Percentiles rank a stretch among this genome's conserved stretches.
Conservation (phyloP, 2,888 invertebrate genomes). For the Trichopoda pennipes region DNA sequence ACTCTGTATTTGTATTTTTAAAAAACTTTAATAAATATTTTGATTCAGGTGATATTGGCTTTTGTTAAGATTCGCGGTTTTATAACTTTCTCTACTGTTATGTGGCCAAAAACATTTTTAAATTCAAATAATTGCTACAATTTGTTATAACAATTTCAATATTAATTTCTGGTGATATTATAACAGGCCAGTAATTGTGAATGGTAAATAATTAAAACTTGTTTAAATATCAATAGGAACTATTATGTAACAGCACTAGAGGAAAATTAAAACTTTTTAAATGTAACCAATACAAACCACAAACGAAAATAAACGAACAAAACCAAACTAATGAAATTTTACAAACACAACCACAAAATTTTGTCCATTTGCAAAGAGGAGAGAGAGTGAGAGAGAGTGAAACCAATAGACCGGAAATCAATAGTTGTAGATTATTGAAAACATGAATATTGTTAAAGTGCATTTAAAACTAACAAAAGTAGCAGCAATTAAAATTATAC, state of each 20-base stretch:
- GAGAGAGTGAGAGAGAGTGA: too few species aligned
- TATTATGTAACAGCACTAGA: conserved; percentile 9
- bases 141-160: conserved; percentile 4
- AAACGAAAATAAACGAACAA: background rate
- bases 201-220: conserved; percentile 40
- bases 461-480: conserved; percentile 15
- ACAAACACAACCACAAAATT: conserved; percentile 29
- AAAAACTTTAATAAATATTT: too few species aligned
- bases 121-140: conserved; percentile 16
- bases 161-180: conserved; percentile 33
- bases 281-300: conserved; percentile 12
- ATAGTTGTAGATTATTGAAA: conserved; percentile 9
- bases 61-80: background rate
- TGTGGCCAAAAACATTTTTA: background rate
- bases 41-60: too few species aligned
- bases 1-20: too few species aligned
- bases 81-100: background rate
- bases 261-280: conserved; percentile 18
- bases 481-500: background rate
- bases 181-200: conserved; percentile 39
- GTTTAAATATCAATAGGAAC: conserved; percentile 14
- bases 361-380: conserved; percentile 20
- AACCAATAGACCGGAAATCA: conserved; percentile 21
- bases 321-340: conserved; percentile 39
- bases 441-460: conserved; percentile 14